phyloP scores from a whole-genome alignment of 1,140 invertebrate genomes.

The Ips typographus region DNA sequence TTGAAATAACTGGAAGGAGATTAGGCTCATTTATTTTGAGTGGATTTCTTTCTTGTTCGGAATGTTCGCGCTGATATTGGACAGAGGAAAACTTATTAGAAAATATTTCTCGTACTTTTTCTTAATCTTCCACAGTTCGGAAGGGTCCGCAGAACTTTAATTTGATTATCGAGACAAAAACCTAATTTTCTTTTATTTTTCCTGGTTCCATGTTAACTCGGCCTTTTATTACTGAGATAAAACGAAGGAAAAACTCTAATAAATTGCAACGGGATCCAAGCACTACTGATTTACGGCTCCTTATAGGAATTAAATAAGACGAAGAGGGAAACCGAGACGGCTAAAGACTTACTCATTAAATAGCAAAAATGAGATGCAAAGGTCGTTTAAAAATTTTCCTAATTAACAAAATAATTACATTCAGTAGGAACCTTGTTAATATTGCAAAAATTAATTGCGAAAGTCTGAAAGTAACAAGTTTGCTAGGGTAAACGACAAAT shows the following conservation, averaged over 20 bases:
- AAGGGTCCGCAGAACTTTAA: conserved; percentile 26
- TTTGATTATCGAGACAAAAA: conserved; percentile 35
- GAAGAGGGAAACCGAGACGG: neutral
- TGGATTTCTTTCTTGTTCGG: conserved; percentile 8
- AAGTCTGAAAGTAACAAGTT: no score
- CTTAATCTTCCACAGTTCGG: conserved; percentile 26
- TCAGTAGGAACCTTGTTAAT: no score
- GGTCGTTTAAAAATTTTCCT: no score
- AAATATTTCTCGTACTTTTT: conserved; percentile 33
- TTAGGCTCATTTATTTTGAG: conserved; percentile 14
- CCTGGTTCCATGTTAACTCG: conserved; percentile 29
- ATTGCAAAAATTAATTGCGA: no score
- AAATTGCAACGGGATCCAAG: conserved; percentile 29
- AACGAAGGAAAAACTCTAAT: conserved; percentile 32
- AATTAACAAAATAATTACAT: no score
- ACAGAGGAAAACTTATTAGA: conserved; percentile 30
- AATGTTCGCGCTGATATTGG: conserved; percentile 21
- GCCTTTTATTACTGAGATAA: conserved; percentile 27
- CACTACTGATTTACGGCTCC: conserved; percentile 29
- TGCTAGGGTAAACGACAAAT: no score
- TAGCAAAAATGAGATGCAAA: no score
- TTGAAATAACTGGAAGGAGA: no score
- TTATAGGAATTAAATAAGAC: conserved; percentile 28
- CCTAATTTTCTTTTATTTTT: conserved; percentile 35
- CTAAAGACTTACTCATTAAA: no score